Evolutionary conservation across 2,113 vertebrate species (phyloP), one percentile per base, ranked within the genome.

Genomic region (Megalops atlanticus): DNA sequence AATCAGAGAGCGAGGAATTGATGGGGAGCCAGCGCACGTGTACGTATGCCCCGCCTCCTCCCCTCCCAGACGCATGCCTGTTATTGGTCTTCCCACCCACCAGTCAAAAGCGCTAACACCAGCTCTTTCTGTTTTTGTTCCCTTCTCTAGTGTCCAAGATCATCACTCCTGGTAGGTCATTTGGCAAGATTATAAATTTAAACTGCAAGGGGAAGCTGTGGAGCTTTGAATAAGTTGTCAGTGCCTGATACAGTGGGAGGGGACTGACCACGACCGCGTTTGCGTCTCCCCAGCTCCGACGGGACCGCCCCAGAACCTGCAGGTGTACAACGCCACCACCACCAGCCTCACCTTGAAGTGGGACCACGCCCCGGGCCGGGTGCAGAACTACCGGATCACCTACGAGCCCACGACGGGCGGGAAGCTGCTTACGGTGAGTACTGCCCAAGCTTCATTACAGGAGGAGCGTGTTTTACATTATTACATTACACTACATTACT

Each of bases 1-100:
- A 99, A 83, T 97, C 97, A 0, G 98, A 99, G 89, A 99, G 98
- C 18, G 97, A 98, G 87, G 96, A 96, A 24, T 92, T 99, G 71
- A 89, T 94, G 41, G 97, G 96, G 87, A 96, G 89, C 18, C 96
- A 98, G 88, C 92, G 93, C 81, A 99, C 98, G 91, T 41, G 98
- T 99, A 96, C 94, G 96, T 92, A 74, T 3, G n/a, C n/a, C n/a
- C n/a, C n/a, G n/a, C n/a, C n/a, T n/a, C n/a, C n/a, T n/a, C n/a
- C 39, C 12, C 24, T 18, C 2, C 40, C 4, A 69, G 73, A 64
- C 15, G 36, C 76, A 21, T 6, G 15, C n/a, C 35, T 77, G 11
- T 40, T 8, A 5, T 78, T 36, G 16, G 16, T 24, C 16, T 4
- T n/a, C 24, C n/a, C 14, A 33, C 31, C 14, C n/a, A n/a, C n/a